phyloP scores from a whole-genome alignment of 2,888 invertebrate species.

The Tiliacea aurago region DNA sequence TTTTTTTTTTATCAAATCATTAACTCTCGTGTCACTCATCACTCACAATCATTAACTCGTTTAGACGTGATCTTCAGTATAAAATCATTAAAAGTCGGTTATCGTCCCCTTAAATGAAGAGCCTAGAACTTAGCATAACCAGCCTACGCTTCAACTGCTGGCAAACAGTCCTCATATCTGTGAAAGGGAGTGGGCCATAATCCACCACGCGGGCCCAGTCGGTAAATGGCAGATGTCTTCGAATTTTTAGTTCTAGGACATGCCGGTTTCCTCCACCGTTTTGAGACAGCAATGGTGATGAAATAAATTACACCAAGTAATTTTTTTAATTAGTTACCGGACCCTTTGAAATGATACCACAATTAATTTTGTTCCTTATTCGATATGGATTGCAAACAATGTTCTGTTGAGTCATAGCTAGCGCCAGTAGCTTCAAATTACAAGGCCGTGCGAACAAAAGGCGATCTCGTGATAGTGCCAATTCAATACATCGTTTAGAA shows the following conservation, averaged over 20 bases:
- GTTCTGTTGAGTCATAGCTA: conserved; percentile 4
- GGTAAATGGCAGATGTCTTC: too few relatives aligned
- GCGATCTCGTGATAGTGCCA: not conserved
- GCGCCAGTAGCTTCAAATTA: not conserved
- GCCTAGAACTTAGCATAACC: not conserved
- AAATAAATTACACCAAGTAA: not conserved
- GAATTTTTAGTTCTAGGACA: too few relatives aligned
- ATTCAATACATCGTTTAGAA: not conserved
- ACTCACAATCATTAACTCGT: too few relatives aligned
- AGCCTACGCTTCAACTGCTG: not conserved
- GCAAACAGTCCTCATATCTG: not conserved
- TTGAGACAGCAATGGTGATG: too few relatives aligned
- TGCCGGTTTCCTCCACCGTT: not conserved
- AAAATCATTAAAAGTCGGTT: too few relatives aligned
- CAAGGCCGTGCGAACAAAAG: conserved; percentile 11
- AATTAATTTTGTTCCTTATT: not conserved
- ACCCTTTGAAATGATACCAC: not conserved
- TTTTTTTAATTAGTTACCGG: not conserved
- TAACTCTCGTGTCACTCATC: too few relatives aligned
- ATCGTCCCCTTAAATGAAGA: too few relatives aligned
- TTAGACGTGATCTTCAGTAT: too few relatives aligned
- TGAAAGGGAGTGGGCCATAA: not conserved
- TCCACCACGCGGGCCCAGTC: too few relatives aligned
- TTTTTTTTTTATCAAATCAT: too few relatives aligned
- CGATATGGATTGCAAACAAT: not conserved